These are phyloP conservation scores for Polydesmus complanatus DNA, from an alignment of 2,888 invertebrate genomes.

Conservation along the genomic window DNA sequence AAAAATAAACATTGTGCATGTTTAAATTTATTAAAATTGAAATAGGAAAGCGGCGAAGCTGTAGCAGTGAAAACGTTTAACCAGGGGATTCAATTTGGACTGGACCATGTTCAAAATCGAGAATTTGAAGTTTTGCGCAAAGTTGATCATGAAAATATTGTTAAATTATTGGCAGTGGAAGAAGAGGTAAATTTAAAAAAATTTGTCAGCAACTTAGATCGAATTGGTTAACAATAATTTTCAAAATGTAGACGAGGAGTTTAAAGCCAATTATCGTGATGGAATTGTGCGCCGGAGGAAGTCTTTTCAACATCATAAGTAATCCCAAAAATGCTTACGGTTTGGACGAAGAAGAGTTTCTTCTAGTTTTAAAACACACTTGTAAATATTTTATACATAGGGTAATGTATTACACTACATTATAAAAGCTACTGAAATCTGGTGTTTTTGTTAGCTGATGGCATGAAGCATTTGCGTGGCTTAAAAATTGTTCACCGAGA, in stretches of 20 bases:
- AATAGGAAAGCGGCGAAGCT: conserved; percentile 79
- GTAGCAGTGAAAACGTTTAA: conserved; percentile 96
- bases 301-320: conserved; percentile 82
- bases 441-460: conserved; percentile 46
- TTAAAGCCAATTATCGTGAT: too few relatives aligned
- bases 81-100: conserved; percentile 81
- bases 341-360: conserved; percentile 74
- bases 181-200: conserved; percentile 47
- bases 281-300: conserved; percentile 80
- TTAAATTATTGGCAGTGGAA: conserved; percentile 83
- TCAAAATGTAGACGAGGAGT: too few relatives aligned
- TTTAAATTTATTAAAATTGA: too few relatives aligned
- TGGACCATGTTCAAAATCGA: conserved; percentile 83
- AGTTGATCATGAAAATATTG: conserved; percentile 88
- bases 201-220: not conserved
- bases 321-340: conserved; percentile 93
- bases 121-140: conserved; percentile 80
- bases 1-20: too few relatives aligned
- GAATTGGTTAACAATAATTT: not conserved
- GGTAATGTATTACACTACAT: too few relatives aligned
- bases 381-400: too few relatives aligned
- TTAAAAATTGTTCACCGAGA: conserved; percentile 88
- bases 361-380: conserved; percentile 73
- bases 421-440: too few relatives aligned
- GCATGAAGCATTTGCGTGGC: conserved; percentile 88